Evolutionary conservation across 2,797 vertebrate species (phyloP), one percentile per base, ranked within the genome.

Genomic region (Oryzias dopingdopingensis): DNA sequence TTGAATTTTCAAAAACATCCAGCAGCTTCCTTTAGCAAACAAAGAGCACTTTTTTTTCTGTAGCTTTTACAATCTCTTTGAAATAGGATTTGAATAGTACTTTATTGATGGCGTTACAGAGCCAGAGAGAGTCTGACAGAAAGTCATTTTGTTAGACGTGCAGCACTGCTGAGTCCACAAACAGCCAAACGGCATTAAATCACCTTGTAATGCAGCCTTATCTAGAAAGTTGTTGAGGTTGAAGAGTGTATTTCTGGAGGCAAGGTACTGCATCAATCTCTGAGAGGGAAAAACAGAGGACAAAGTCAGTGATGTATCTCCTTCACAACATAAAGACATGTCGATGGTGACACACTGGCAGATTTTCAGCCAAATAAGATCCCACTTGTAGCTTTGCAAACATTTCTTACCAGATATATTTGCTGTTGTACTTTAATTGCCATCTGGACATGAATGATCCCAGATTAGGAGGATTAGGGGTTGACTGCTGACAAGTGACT

Each of bases 211-310:
- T 81, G 93, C 94, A 85, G 95, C 94, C 92, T 95, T 94, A 92
- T 98, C 96, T 89, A 98, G 87, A 89, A 97, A 99, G 91, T 96
- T 97, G 92, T 96, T 96, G 87, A 98, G 92, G 89, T 96, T 98
- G 91, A 98, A 98, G 86, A 98, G 92, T 67, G 94, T 94, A 86
- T 93, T 95, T 92, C 94, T 93, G 85, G 95, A 98, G 83, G 97
- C 94, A 74, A 98, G 92, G 86, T 99, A 96, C 83, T 95, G 94
- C 92, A 99, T 96, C 91, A 98, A 96, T 90, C 94, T 94, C 96
- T 99, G 89, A 78, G 44, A 60, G 55, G 50, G 41, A 49, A 74
- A 49, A 66, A 65, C 12, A 77, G 56, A 74, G 32, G 51, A 65
- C 48, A 56, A 56, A 67, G 72, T 81, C 63, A 72, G 72, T 57